Conservation (phyloP, 2,888 invertebrate species). For the Drosophila pseudotalamancana region DNA sequence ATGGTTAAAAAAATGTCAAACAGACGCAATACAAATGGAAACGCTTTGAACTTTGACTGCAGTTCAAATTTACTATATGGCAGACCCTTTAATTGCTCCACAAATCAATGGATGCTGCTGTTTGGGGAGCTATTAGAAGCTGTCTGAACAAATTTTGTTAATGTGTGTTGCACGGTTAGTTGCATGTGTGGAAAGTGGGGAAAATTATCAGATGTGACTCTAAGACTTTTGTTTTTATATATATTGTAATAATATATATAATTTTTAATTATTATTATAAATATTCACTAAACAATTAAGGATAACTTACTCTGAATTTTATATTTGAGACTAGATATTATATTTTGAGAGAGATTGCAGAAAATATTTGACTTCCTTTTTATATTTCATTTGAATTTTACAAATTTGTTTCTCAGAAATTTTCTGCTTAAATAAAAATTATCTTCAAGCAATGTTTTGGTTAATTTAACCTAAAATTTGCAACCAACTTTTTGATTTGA, state of each 20-base stretch:
- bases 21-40: constrained; percentile 42
- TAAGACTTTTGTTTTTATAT: background rate
- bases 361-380: too few species aligned
- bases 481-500: too few species aligned
- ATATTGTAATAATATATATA: background rate
- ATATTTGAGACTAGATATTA: too few species aligned
- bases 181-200: background rate
- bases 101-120: constrained; percentile 11
- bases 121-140: constrained; percentile 53
- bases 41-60: constrained; percentile 69
- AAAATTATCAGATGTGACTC: background rate
- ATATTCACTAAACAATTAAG: too few species aligned
- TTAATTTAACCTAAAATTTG: too few species aligned
- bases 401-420: too few species aligned
- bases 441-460: too few species aligned
- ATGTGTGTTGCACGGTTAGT: background rate
- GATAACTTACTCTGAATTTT: too few species aligned
- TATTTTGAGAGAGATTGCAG: too few species aligned
- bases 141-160: constrained; percentile 12
- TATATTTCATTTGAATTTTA: too few species aligned
- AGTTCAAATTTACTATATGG: constrained; percentile 33
- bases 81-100: background rate
- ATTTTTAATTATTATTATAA: too few species aligned
- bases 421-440: too few species aligned
- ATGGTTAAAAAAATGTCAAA: constrained; percentile 54